Base-by-base conservation (phyloP, 2,888 invertebrate species). In the Steinernema hermaphroditum region DNA sequence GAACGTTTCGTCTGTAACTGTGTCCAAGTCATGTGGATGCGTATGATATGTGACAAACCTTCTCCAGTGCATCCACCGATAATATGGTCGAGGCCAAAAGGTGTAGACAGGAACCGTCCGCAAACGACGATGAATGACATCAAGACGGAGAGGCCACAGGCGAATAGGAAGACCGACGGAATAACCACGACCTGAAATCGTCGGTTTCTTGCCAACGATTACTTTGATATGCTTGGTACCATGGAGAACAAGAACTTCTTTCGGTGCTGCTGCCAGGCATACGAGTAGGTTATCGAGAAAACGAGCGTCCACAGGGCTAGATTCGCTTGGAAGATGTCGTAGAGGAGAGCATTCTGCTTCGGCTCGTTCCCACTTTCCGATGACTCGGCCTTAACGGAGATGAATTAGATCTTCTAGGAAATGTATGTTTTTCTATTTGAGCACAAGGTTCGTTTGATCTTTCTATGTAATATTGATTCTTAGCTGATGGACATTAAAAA, bases 271-370 rank as follows among this genome's bases (percentile, higher is more conserved):
- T 81, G 78, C 84, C 85, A 85, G 12, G 82, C 82, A 70, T 85
- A 85, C 14, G 82, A 81, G 77, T 86, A 85, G 68, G 85, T 75
- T 12, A 86, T 74, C 0, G 83, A 82, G 57, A 81, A 78, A 12
- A 84, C 81, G 69, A 83, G 79, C 29, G 85, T 85, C 85, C 85
- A 85, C 14, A 85, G 78, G 1, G 84, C 83, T 34, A 85, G 72
- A 72, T 85, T 85, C 1, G 84, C 84, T 75, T 86, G 82, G 68
- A 77, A 68, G 27, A 80, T 72, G 50, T 79, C 80, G 16, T 71
- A 57, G 44, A 79, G 32, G 22, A 79, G 49, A 19, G 74, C 78
- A 27, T 74, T 72, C 24, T 71, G 50, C 34, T 71, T 73, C 37
- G 49, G 8, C 41, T 73, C 73, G 62, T 73, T 73, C 27, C 72